A percentile compares a stretch with the other conserved stretches of the same genome.
These are phyloP conservation scores for Caenorhabditis zanzibari DNA, from an alignment of 2,888 invertebrate genomes.

Conservation along the genomic window DNA sequence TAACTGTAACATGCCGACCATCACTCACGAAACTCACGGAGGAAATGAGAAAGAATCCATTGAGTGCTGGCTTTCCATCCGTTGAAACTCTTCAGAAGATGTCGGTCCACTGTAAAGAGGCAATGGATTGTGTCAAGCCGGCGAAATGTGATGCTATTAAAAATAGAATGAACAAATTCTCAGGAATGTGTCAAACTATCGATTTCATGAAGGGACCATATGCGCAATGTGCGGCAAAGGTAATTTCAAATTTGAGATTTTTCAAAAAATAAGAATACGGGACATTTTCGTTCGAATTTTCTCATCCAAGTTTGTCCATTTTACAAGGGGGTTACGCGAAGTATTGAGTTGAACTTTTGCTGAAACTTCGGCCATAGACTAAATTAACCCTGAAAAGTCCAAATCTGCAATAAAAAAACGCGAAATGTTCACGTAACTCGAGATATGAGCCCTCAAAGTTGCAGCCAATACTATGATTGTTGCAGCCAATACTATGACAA, in stretches of 20 bases:
- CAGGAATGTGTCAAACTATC: constrained; percentile 52
- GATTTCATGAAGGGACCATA: constrained; percentile 57
- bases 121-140: constrained; percentile 44
- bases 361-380: no score
- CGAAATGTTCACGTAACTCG: no score
- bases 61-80: constrained; percentile 44
- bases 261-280: no score
- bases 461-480: no score
- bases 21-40: constrained; percentile 53
- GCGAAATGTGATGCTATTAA: constrained; percentile 42
- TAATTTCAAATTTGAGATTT: not conserved
- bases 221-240: constrained; percentile 52
- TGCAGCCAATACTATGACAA: no score
- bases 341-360: no score
- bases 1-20: constrained; percentile 46
- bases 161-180: constrained; percentile 45
- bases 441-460: no score
- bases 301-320: no score
- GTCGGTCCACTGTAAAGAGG: constrained; percentile 46
- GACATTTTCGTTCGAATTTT: no score
- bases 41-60: constrained; percentile 50
- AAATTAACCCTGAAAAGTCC: no score
- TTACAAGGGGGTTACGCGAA: no score
- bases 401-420: no score
- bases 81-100: constrained; percentile 50